A percentile compares a stretch with the other conserved stretches of the same genome.
These are phyloP conservation scores for Alexandromys fortis DNA, from an alignment of 2,113 vertebrate genomes.

Conservation along the genomic window DNA sequence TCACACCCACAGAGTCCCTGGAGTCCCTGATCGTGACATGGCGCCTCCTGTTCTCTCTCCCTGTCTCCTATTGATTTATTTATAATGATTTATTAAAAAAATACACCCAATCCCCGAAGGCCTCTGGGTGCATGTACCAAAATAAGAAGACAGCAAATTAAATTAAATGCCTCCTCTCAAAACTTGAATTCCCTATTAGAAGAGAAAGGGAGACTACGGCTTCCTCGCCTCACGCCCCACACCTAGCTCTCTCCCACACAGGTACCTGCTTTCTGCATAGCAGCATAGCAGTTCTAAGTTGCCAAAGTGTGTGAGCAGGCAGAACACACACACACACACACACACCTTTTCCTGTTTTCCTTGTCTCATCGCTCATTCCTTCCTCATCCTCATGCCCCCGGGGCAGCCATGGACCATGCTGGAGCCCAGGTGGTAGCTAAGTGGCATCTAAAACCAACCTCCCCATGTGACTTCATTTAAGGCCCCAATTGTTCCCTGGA, in stretches of 20 bases:
- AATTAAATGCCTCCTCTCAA: slow-evolving; percentile 70
- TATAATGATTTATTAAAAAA: slow-evolving; percentile 74
- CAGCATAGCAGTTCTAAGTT: neutral
- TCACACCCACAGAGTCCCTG: neutral
- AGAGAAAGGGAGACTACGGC: neutral
- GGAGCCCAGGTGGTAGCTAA: neutral
- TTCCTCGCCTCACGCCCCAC: accelerated
- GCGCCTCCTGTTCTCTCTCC: neutral
- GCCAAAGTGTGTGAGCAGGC: neutral
- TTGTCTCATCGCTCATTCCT: neutral
- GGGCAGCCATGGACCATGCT: no score
- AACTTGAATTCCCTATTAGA: slow-evolving; percentile 51
- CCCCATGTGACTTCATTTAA: neutral
- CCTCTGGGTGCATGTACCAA: slow-evolving; percentile 59
- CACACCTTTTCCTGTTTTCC: neutral
- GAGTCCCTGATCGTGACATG: neutral
- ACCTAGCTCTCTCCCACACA: neutral
- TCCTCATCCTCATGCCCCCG: neutral
- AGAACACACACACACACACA: neutral
- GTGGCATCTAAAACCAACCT: neutral
- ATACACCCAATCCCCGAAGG: slow-evolving; percentile 57
- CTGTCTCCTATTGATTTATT: slow-evolving; percentile 61
- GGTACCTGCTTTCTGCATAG: neutral
- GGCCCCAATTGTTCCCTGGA: accelerated
- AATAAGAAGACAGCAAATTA: slow-evolving; percentile 79